Evolutionary conservation across 2,888 invertebrate species (phyloP), one percentile per base, ranked within the genome.

Genomic region (Phengaris alcon): DNA sequence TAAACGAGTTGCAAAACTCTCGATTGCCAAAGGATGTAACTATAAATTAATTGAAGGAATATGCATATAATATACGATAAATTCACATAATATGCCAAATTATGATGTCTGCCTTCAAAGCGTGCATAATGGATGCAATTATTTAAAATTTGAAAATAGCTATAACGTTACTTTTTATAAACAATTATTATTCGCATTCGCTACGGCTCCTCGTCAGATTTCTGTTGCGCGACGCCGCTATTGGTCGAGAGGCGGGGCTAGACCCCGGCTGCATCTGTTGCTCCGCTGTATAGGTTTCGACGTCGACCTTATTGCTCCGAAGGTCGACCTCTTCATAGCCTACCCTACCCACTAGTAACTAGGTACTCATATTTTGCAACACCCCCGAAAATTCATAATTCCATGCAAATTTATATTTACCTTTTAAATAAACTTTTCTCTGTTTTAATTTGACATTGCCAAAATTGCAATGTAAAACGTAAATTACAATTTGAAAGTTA

Each of bases 201-300:
- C n/a, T 3, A 10, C 46, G 9, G 69, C 68, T 46, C 48, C 10
- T 68, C 15, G 48, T 6, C 48, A 22, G 54, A 54, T 72, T 72
- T 72, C 72, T 72, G 54, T 54, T 72, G 3, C 15, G 35, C 72
- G 22, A 54, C 35, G 54, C 35, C 13, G 22, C 35, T 3, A 72
- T 72, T 72, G 72, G 72, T 35, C 72, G 54, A 54, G 72, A 54
- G 72, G 72, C 72, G 72, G 52, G 44, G 52, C 72, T 72, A 72
- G 72, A 72, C 35, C 15, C 52, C 72, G 72, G 52, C 52, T 72
- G 72, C 54, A 72, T 72, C 69, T 48, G 68, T 69, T 48, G n/a
- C 69, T 69, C 69, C 69, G 48, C 69, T 3, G 69, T 68, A 9
- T 9, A 46, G 48, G 69, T 15, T 15, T 69, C 15, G 69, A 48